Evolutionary conservation across 2,113 vertebrate species (phyloP), one percentile per base, ranked within the genome.

Genomic region (Sterrhoptilus dennistouni): DNA sequence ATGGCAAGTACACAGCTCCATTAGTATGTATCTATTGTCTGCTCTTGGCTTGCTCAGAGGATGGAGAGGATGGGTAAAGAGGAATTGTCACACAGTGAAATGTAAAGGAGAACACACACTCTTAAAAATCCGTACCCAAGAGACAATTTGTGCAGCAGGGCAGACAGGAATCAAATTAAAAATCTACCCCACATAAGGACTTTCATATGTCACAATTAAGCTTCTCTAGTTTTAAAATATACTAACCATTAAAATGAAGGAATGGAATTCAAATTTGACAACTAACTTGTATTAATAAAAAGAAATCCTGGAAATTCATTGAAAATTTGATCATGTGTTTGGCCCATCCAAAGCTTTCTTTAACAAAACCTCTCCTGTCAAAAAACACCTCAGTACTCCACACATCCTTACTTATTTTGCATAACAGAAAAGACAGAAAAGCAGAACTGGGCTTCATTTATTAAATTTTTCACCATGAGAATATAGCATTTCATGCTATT

Each of bases 1-100:
- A 99, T 99, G 99, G 99, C 98, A 99, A 99, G 98, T 99, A 99
- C 99, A 99, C 99, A 98, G 98, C 99, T 99, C 99, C 99, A 99
- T 99, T 99, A 99, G 99, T 98, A 99, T 98, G 98, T 98, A 99
- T 99, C 99, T 98, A 99, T 99, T 99, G 99, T 99, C 99, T 99
- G 98, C 98, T 99, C 98, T 98, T 98, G 97, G 98, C 98, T 99
- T 98, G 98, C 98, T 98, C 92, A 97, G 97, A 98, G 98, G 98
- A 98, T 98, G 98, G 98, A 98, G 98, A 98, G 98, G 97, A 97
- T 98, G 97, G 92, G 98, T 98, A 97, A 98, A 98, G 98, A 99
- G 98, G 98, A 99, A 99, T 98, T 98, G 98, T 97, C 99, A 98
- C 98, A 98, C 98, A 97, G 96, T 94, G 98, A 98, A 98, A 97